Percentiles rank a stretch among this genome's conserved stretches.
These are phyloP conservation scores for Neodiprion lecontei DNA, from an alignment of 1,140 invertebrate genomes.

Conservation along the genomic window DNA sequence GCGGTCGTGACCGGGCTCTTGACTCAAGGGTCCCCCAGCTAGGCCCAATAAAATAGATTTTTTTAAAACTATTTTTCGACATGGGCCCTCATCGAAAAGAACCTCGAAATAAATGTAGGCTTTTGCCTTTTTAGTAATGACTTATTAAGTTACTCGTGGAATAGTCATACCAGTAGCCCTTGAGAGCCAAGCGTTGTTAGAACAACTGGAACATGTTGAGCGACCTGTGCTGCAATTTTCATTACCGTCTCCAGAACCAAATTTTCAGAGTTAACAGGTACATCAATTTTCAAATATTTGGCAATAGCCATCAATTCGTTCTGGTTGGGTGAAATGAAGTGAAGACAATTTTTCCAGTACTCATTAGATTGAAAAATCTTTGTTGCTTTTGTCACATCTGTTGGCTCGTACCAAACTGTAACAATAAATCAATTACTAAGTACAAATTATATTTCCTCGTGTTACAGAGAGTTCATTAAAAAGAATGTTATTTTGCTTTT, in stretches of 20 bases:
- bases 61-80: too few relatives aligned
- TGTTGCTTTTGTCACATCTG: constrained; percentile 64
- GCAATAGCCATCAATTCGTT: constrained; percentile 62
- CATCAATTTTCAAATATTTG: constrained; percentile 42
- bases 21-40: too few relatives aligned
- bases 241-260: constrained; percentile 32
- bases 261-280: constrained; percentile 23
- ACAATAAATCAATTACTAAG: constrained; percentile 27
- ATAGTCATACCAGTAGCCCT: constrained; percentile 51
- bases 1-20: too few relatives aligned
- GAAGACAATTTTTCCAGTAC: constrained; percentile 54
- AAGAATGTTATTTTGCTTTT: too few relatives aligned
- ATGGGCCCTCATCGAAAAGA: too few relatives aligned
- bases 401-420: constrained; percentile 74
- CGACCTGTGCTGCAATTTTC: constrained; percentile 40
- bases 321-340: constrained; percentile 68
- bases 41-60: too few relatives aligned
- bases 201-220: constrained; percentile 48
- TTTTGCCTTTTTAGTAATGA: too few relatives aligned
- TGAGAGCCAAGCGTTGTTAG: constrained; percentile 53
- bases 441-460: neutral
- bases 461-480: too few relatives aligned
- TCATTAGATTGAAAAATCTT: constrained; percentile 61
- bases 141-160: neutral
- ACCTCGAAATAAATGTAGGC: too few relatives aligned